A percentile compares a stretch with the other conserved stretches of the same genome.
These are phyloP conservation scores for Raja brachyura DNA, from an alignment of 2,113 vertebrate genomes.

Conservation along the genomic window DNA sequence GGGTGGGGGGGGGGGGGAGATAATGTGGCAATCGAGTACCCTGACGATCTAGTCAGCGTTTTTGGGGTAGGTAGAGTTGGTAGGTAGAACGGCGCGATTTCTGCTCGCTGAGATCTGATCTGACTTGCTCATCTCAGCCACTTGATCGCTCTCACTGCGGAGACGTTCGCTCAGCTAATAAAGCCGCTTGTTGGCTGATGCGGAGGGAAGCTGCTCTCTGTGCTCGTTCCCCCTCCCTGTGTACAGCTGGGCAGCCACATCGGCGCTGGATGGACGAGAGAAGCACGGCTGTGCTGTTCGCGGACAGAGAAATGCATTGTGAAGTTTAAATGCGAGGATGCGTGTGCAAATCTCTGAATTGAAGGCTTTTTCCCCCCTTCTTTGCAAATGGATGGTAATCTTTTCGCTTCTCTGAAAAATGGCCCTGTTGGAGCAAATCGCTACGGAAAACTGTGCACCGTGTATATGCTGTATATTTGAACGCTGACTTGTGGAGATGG, in stretches of 20 bases:
- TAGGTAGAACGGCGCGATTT: conserved; percentile 43
- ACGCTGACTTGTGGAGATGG: conserved; percentile 45
- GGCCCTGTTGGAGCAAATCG: conserved; percentile 43
- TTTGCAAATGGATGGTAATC: conserved; percentile 34
- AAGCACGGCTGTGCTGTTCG: conserved; percentile 41
- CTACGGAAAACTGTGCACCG: conserved; percentile 41
- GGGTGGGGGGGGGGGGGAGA: background rate
- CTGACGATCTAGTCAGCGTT: conserved; percentile 50
- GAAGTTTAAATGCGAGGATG: conserved; percentile 31
- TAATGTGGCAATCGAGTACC: conserved; percentile 44
- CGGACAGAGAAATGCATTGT: conserved; percentile 38
- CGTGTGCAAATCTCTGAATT: conserved; percentile 41
- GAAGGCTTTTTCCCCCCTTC: conserved; percentile 22
- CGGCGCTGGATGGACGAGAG: conserved; percentile 43
- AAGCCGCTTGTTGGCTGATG: conserved; percentile 46
- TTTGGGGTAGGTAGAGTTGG: conserved; percentile 44
- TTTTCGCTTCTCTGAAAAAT: conserved; percentile 39
- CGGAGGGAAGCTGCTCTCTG: conserved; percentile 43
- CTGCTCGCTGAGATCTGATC: conserved; percentile 51
- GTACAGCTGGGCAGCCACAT: conserved; percentile 46
- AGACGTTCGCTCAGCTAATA: conserved; percentile 44
- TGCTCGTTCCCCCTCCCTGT: background rate
- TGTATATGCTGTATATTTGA: conserved; percentile 43
- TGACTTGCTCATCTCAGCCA: conserved; percentile 49
- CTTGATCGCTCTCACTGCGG: conserved; percentile 49